phyloP scores from a whole-genome alignment of 2,888 invertebrate species.

The Orgyia antiqua region DNA sequence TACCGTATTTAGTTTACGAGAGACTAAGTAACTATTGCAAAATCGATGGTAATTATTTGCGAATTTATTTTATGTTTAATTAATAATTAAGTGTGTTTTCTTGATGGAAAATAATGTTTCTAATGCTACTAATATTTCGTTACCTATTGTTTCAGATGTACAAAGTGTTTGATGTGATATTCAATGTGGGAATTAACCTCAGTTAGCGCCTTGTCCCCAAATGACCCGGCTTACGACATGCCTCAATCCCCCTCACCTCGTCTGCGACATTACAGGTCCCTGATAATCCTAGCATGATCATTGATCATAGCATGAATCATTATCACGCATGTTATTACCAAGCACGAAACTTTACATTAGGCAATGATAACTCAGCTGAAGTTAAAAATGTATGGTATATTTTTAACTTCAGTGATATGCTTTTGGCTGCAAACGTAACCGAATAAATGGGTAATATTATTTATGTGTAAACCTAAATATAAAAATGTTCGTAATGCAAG shows the following conservation, averaged over 20 bases:
- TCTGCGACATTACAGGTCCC: slow-evolving; percentile 90
- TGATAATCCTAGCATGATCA: slow-evolving; percentile 50
- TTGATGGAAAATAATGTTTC: too few species aligned
- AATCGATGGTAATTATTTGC: too few species aligned
- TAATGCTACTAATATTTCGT: too few species aligned
- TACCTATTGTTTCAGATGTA: slow-evolving; percentile 73
- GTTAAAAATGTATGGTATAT: slow-evolving; percentile 4
- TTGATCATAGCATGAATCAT: not conserved
- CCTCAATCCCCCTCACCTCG: slow-evolving; percentile 82
- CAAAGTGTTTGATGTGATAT: slow-evolving; percentile 76
- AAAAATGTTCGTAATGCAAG: too few species aligned
- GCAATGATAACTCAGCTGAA: slow-evolving; percentile 1
- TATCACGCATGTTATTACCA: not conserved
- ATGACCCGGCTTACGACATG: slow-evolving; percentile 86
- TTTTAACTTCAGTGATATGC: slow-evolving; percentile 1
- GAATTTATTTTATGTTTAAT: too few species aligned
- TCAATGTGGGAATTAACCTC: slow-evolving; percentile 62
- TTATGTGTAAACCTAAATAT: too few species aligned
- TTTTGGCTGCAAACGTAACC: slow-evolving; percentile 5
- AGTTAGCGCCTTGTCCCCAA: slow-evolving; percentile 64
- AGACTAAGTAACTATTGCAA: too few species aligned
- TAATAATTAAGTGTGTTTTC: too few species aligned
- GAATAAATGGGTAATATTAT: slow-evolving; percentile 4
- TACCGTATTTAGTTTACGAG: too few species aligned
- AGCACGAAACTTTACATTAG: slow-evolving; percentile 13